Evolutionary conservation across 2,797 vertebrate species (phyloP), one percentile per base, ranked within the genome.

Genomic region (Tragopan temminckii): DNA sequence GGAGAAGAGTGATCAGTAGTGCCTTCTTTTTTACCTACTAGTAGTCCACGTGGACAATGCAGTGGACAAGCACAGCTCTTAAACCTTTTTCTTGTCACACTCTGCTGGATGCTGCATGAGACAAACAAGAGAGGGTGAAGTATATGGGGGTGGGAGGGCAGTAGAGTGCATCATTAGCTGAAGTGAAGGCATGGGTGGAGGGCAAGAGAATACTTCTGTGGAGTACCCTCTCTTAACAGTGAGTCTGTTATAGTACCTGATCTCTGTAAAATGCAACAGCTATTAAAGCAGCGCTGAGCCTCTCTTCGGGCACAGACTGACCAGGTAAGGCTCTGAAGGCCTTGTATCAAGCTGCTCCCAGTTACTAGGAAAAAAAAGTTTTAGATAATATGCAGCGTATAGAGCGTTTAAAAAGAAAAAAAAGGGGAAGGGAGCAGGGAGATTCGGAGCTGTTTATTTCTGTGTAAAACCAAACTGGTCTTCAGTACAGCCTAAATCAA

Each of bases 381-480:
- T 40, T 23, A n/a, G 27, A 17, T 45, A 62, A 50, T 14, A 38
- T 2, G 2, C 25, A 55, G 27, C 19, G 3, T 33, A 16, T 18
- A 50, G 0, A 0, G 1, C 24, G 29, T 46, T 58, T 13, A 1
- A 21, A 3, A 3, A 36, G 35, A 13, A 4, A 5, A 10, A 31
- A 57, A 70, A 2, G 53, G 6, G 31, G 4, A 3, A 14, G 21
- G 62, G 79, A 16, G 31, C 11, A 27, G 40, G 23, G 15, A 38
- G 50, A 62, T 23, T 53, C 83, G 55, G 68, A 81, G 55, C 31
- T 71, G 16, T 52, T 66, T 5, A 3, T 15, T 50, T 43, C 33
- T 74, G 53, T 66, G 42, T 58, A 58, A 62, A 84, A 23, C 29
- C 40, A 64, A 62, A 16, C 36, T 31, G 67, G 48, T 40, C 33